Conservation (phyloP, 2,888 invertebrate genomes). For the Invenusta paracnida region DNA sequence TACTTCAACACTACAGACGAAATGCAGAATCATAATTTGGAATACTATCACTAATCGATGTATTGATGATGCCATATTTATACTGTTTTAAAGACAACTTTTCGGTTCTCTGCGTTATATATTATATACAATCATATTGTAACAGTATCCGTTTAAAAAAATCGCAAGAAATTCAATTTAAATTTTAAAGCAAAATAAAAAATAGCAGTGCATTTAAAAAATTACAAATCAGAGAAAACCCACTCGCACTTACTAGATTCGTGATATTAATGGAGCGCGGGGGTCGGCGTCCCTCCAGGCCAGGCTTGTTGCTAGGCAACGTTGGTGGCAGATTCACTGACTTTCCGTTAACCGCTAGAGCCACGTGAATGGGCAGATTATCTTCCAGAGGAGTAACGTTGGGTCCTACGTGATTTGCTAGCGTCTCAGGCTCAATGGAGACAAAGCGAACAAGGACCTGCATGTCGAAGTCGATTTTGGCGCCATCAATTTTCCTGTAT, state of each 20-base stretch:
- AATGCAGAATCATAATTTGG: no score
- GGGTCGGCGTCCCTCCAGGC: conserved; percentile 19
- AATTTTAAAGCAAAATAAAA: neutral
- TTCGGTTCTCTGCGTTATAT: no score
- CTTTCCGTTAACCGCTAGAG: conserved; percentile 27
- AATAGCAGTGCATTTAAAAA: no score
- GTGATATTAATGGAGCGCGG: conserved; percentile 5
- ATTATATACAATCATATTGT: no score
- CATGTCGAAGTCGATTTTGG: conserved; percentile 1
- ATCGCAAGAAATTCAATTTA: no score
- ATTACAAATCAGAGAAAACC: no score
- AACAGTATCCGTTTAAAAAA: no score
- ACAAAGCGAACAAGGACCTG: conserved; percentile 10
- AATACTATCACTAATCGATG: no score
- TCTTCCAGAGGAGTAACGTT: neutral
- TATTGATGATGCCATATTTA: no score
- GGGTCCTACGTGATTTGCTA: neutral
- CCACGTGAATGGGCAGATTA: conserved; percentile 17
- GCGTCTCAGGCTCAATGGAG: neutral
- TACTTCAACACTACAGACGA: no score
- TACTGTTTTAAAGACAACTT: no score
- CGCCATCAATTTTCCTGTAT: neutral
- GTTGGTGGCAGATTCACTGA: neutral
- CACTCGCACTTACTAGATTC: conserved; percentile 3
- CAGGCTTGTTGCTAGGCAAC: conserved; percentile 36